These are phyloP conservation scores for Rhinopomastus cyanomelas DNA, from an alignment of 2,113 vertebrate genomes.

Conservation along the genomic window DNA sequence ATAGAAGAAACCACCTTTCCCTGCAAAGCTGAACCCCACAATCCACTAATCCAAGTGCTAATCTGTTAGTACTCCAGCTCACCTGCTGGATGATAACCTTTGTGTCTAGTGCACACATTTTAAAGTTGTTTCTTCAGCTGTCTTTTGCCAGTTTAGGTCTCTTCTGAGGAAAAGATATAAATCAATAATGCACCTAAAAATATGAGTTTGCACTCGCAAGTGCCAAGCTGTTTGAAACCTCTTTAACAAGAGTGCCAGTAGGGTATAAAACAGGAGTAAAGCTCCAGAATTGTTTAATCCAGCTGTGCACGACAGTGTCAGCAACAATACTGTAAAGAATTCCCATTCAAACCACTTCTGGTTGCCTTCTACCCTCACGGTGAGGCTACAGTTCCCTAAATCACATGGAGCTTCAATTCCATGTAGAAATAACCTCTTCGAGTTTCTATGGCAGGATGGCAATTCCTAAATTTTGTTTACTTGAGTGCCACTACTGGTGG, in stretches of 20 bases:
- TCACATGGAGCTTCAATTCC: neutral
- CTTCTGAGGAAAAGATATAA: neutral
- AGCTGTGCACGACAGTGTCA: neutral
- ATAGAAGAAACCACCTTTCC: neutral
- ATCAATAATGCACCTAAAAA: neutral
- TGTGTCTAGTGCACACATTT: neutral
- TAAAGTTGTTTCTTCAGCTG: neutral
- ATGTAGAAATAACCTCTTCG: slow-evolving; percentile 7
- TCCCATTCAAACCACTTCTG: neutral
- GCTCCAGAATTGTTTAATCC: neutral
- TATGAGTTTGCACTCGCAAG: neutral
- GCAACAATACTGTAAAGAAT: slow-evolving; percentile 2
- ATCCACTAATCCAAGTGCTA: neutral
- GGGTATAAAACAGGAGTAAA: neutral
- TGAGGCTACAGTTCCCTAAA: neutral
- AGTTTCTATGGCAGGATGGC: neutral
- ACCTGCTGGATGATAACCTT: neutral
- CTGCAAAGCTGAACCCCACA: neutral
- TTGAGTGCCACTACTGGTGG: slow-evolving; percentile 40
- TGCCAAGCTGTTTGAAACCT: neutral
- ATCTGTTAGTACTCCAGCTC: neutral
- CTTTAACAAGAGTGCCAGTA: neutral
- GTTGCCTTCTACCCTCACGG: slow-evolving; percentile 8
- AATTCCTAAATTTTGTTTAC: neutral
- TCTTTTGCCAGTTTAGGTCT: neutral